A percentile compares a stretch with the other conserved stretches of the same genome.
phyloP scores from a whole-genome alignment of 2,888 invertebrate genomes.

The Nephrotoma flavescens region DNA sequence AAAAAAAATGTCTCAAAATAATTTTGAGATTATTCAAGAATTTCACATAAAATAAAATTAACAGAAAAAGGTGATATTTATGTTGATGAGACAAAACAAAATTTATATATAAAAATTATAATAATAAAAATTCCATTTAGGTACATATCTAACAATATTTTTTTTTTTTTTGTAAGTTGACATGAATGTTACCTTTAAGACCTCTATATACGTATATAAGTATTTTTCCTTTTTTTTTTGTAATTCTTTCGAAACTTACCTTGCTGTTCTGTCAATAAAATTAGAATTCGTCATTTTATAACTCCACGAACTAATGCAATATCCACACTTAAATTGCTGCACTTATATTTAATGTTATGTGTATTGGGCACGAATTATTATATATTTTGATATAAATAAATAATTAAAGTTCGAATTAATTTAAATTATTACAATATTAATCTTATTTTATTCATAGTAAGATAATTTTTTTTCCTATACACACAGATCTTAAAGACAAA shows the following conservation, averaged over 20 bases:
- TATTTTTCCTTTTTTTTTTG: background rate
- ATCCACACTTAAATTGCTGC: background rate
- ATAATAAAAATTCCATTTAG: background rate
- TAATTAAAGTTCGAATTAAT: background rate
- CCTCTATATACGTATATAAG: background rate
- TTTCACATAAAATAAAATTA: background rate
- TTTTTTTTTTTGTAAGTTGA: background rate
- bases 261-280: slow-evolving; percentile 2
- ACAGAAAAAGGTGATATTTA: background rate
- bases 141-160: slow-evolving; percentile 1
- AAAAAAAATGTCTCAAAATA: background rate
- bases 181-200: slow-evolving; percentile 1
- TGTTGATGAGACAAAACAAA: background rate
- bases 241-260: background rate
- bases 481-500: background rate
- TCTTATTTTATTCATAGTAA: slow-evolving; percentile 4
- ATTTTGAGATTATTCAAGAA: background rate
- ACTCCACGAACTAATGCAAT: background rate
- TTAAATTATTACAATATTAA: background rate
- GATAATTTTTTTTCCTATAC: background rate
- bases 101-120: background rate
- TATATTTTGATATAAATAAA: background rate
- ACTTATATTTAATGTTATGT: background rate
- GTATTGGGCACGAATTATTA: background rate
- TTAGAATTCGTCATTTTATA: background rate